Conservation (phyloP, 2,888 invertebrate species). For the Dryobotodes eremita region DNA sequence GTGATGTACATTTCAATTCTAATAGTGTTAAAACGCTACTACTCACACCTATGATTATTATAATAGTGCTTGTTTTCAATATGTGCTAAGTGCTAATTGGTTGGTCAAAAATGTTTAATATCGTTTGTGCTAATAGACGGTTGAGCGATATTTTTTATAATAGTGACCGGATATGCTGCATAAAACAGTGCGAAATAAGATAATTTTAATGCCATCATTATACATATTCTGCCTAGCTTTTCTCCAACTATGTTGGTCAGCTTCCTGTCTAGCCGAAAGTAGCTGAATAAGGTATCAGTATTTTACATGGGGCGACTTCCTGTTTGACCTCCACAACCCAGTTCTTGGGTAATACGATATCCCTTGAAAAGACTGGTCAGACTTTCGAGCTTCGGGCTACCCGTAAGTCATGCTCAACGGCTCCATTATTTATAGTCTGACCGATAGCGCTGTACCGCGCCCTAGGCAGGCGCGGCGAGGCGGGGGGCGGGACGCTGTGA, state of each 20-base stretch:
- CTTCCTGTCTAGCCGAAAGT: neutral
- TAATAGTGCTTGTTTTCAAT: neutral
- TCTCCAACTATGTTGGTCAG: neutral
- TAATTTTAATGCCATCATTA: neutral
- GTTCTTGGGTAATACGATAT: no score
- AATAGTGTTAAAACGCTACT: neutral
- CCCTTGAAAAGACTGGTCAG: no score
- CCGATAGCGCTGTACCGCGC: no score
- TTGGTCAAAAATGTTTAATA: neutral
- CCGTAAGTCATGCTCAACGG: neutral
- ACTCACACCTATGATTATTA: neutral
- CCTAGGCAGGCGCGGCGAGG: no score
- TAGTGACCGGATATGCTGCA: neutral
- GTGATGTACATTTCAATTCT: constrained; percentile 39
- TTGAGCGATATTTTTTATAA: neutral
- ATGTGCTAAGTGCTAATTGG: neutral
- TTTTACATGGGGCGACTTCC: neutral
- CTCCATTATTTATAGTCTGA: neutral
- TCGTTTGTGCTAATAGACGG: neutral
- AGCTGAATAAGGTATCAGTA: neutral
- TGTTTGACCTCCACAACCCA: neutral
- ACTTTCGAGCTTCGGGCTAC: neutral
- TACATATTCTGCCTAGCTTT: neutral
- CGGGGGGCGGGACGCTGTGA: no score
- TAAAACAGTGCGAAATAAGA: neutral